Evolutionary conservation across 2,888 invertebrate species (phyloP).

Genomic region (Ochlodes sylvanus): DNA sequence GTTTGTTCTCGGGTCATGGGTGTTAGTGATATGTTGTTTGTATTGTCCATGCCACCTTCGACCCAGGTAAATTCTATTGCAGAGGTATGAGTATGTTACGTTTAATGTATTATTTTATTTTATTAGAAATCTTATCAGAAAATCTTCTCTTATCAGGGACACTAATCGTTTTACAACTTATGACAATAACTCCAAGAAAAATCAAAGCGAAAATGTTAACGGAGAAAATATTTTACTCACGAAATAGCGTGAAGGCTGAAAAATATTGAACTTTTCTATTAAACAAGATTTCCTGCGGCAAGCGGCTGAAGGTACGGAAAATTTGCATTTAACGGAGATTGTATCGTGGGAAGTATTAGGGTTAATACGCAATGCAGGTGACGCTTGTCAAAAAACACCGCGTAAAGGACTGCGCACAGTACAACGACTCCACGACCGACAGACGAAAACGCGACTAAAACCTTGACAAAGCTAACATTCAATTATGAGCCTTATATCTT

Average conservation of each 20-base stretch:
- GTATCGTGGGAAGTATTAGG: conserved; percentile 30
- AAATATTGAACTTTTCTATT: conserved; percentile 34
- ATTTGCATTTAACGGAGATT: conserved; percentile 39
- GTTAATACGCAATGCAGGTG: conserved; percentile 1
- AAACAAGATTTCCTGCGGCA: conserved; percentile 32
- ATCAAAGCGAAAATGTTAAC: not conserved
- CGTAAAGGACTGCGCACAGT: too few species aligned
- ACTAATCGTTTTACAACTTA: not conserved
- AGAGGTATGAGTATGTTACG: too few species aligned
- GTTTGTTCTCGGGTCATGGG: too few species aligned
- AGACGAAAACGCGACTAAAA: too few species aligned
- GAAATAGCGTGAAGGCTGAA: conserved; percentile 1
- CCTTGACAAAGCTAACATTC: too few species aligned
- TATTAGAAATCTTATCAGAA: too few species aligned
- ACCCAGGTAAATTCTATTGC: too few species aligned
- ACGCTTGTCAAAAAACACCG: not conserved
- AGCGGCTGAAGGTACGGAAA: conserved; percentile 15
- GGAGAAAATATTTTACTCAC: not conserved
- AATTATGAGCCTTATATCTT: too few species aligned
- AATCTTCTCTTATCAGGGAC: not conserved
- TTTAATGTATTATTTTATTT: too few species aligned
- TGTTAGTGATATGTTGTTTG: too few species aligned
- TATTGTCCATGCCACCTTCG: too few species aligned
- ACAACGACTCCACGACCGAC: too few species aligned
- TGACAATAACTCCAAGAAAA: not conserved